Evolutionary conservation across 2,113 vertebrate species (phyloP), one percentile per base, ranked within the genome.

Genomic region (Triplophysa dalaica): DNA sequence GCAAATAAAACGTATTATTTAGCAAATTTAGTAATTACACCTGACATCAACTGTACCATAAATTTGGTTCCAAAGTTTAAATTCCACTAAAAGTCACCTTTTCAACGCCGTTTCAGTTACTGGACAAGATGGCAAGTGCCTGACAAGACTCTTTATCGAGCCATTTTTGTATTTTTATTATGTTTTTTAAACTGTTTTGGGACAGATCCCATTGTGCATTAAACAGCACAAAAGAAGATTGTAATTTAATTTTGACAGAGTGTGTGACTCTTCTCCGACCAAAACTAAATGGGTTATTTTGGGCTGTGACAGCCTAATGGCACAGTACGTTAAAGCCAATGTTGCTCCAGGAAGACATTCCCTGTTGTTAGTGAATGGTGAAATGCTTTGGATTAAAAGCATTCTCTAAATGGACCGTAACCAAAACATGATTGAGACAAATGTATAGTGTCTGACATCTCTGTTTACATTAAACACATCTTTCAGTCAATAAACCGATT

Each of bases 311-410:
- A 43, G 33, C 70, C 54, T 73, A 73, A 73, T 73, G 52, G 14
- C 17, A 29, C 54, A 73, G 54, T 38, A 73, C 70, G 60, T 38
- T 73, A 41, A 61, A 73, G 54, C 54, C 58, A 56, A 43, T 43
- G 70, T 61, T 43, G 70, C 70, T 73, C 52, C n/a, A 60, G 70
- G 70, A 54, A 73, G n/a, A 73, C 16, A 22, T 60, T 60, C 33
- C 70, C 70, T 43, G 70, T 52, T 73, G 70, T 43, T 73, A 73
- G 54, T 73, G 58, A 61, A 73, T 73, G 60, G 33, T 73, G 54
- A 73, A 26, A 43, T 73, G 29, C 54, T 60, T 43, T 41, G 54
- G n/a, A 73, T 73, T 73, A 21, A 73, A 73, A 61, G 70, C 54
- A 60, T 43, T 8, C n/a, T 3, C n/a, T 61, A 60, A 73, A 73